Evolutionary conservation across 1,140 invertebrate species (phyloP).

Genomic region (Drosophila elegans): DNA sequence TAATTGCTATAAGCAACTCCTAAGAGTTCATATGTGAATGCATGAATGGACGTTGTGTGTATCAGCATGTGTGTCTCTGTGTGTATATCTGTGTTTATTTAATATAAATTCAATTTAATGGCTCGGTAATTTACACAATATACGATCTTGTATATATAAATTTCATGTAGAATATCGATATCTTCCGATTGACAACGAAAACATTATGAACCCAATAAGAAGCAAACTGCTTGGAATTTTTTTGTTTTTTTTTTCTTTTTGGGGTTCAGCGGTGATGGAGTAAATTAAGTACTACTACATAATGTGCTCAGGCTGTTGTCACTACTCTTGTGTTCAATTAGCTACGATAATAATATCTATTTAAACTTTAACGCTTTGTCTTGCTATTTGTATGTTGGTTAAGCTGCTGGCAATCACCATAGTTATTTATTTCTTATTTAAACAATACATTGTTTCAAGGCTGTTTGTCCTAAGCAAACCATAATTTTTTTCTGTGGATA

Average conservation of each 20-base stretch:
- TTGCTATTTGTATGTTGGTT: conserved; percentile 71
- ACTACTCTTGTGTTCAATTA: conserved; percentile 70
- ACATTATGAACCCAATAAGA: conserved; percentile 49
- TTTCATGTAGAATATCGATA: conserved; percentile 57
- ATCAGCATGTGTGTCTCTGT: conserved; percentile 32
- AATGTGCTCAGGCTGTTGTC: conserved; percentile 37
- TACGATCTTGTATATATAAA: conserved; percentile 70
- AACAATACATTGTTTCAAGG: conserved; percentile 44
- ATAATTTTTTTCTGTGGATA: conserved; percentile 4
- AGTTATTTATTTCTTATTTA: conserved; percentile 44
- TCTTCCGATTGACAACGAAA: conserved; percentile 53
- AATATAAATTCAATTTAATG: conserved; percentile 84
- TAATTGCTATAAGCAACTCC: conserved; percentile 67
- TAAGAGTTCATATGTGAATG: conserved; percentile 48
- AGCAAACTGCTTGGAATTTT: conserved; percentile 49
- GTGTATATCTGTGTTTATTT: conserved; percentile 52
- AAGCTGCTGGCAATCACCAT: conserved; percentile 74
- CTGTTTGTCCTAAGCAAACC: conserved; percentile 21
- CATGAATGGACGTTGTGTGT: conserved; percentile 64
- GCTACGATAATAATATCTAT: conserved; percentile 74
- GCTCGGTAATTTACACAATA: conserved; percentile 84
- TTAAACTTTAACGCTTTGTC: conserved; percentile 76
- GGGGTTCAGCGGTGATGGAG: conserved; percentile 9
- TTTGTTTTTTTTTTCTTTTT: conserved; percentile 8
- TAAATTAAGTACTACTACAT: conserved; percentile 47